Percentiles rank a stretch among this genome's conserved stretches.
Conservation (phyloP, 2,888 invertebrate species). For the Slavum lentiscoides region DNA sequence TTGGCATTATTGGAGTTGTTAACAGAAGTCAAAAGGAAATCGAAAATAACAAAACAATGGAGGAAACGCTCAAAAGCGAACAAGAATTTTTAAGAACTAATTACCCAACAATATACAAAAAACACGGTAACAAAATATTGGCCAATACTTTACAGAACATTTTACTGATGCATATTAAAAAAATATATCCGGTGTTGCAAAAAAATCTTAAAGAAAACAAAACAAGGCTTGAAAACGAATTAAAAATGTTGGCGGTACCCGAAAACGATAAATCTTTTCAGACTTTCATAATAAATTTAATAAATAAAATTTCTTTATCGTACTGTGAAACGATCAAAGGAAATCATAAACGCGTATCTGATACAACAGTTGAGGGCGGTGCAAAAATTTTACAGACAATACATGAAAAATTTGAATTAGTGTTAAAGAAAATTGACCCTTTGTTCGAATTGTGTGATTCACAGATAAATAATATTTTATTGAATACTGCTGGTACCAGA, state of each 20-base stretch:
- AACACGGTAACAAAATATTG: neutral
- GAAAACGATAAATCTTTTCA: neutral
- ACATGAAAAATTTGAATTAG: neutral
- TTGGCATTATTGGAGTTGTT: slow-evolving; percentile 96
- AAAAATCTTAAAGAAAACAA: neutral
- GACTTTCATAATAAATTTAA: neutral
- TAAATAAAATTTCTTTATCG: neutral
- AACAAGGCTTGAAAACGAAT: neutral
- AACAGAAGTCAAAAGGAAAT: slow-evolving; percentile 98
- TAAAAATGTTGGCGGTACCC: neutral
- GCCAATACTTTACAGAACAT: slow-evolving; percentile 12
- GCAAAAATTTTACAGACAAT: neutral
- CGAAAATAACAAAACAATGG: slow-evolving; percentile 73
- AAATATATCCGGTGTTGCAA: slow-evolving; percentile 2
- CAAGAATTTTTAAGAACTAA: slow-evolving; percentile 10
- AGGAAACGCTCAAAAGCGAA: slow-evolving; percentile 13
- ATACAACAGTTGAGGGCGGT: neutral
- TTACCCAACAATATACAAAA: neutral
- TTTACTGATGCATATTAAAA: slow-evolving; percentile 7
- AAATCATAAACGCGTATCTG: too few relatives aligned
- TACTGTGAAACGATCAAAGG: neutral
- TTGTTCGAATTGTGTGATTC: neutral
- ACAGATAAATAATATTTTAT: neutral
- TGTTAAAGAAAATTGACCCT: neutral
- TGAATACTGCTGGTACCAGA: slow-evolving; percentile 2